Base-by-base conservation (phyloP, 2,797 vertebrate species). In the Gymnodraco acuticeps region DNA sequence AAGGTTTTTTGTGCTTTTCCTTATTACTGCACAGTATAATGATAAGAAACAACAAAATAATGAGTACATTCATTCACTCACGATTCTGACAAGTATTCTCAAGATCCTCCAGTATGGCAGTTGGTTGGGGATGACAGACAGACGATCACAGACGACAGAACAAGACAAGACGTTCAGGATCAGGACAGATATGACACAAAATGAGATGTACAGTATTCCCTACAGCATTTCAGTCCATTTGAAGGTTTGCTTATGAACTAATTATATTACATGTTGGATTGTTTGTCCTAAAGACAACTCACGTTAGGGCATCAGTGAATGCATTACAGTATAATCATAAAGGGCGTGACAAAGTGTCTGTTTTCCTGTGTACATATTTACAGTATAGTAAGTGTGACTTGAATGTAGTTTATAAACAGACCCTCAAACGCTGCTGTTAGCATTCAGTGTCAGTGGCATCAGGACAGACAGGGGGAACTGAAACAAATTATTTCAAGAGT, bases 1-100 rank as follows among this genome's bases (percentile, higher is more conserved):
- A 84, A 19, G n/a, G 66, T 65, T 68, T 65, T 61, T 94, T 95
- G 94, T 95, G 94, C 94, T 95, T 94, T 89, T 93, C 82, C 85
- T 87, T 87, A 85, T 87, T 88, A 90, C 84, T 82, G 87, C 91
- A 93, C 90, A 88, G 75, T 58, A 73, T 59, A 56, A 86, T 82
- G 85, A 87, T 68, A 59, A 80, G 75, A 33, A 82, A 84, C 65
- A 62, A 69, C 48, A 48, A 69, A 61, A 81, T 3, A 83, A 88
- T 75, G 81, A 69, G 70, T 84, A 90, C 90, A 90, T 91, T 86
- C 86, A 77, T 78, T 85, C 83, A 64, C 65, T 77, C 48, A 54
- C 66, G 77, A 88, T 82, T 79, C 64, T 80, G 73, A 90, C 56
- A 12, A 65, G 55, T 64, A 54, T 71, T 81, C 89, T 90, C 88